Evolutionary conservation across 1,140 invertebrate genomes (phyloP).

Genomic region (Pachypeltis micranthus): DNA sequence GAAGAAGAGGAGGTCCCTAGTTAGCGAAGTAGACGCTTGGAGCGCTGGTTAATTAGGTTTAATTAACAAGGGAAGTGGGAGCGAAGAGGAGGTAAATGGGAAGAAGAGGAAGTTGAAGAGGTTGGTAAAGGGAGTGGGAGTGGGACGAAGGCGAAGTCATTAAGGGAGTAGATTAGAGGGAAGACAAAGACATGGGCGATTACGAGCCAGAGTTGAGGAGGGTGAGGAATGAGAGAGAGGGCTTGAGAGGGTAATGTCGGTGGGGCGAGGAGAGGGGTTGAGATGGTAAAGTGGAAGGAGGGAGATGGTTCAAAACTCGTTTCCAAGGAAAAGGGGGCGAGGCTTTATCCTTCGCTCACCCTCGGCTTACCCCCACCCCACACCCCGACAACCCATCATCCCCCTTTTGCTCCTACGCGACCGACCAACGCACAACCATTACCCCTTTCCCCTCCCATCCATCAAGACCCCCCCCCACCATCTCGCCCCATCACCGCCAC

Average conservation of each 20-base stretch:
- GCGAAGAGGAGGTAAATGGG: not conserved
- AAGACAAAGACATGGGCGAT: constrained; percentile 13
- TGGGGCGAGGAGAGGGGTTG: constrained; percentile 26
- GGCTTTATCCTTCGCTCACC: not conserved
- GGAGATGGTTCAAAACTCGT: not conserved
- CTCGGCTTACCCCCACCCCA: not conserved
- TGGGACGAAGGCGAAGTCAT: constrained; percentile 2
- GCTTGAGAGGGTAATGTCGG: constrained; percentile 19
- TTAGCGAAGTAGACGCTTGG: constrained; percentile 10
- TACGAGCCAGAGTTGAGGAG: too few species aligned
- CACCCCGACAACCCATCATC: not conserved
- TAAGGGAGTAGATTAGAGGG: constrained; percentile 14
- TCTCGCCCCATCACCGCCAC: not conserved
- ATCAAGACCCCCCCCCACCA: not conserved
- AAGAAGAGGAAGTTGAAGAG: not conserved
- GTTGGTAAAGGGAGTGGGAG: constrained; percentile 10
- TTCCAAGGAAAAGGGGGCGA: not conserved
- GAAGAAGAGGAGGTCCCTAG: not conserved
- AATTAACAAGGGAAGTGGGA: constrained; percentile 20
- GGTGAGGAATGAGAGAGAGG: constrained; percentile 10
- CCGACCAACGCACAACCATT: not conserved
- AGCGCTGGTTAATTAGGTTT: constrained; percentile 23
- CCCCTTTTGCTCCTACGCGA: not conserved
- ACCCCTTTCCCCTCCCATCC: not conserved
- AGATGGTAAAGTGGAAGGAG: constrained; percentile 26